Evolutionary conservation across 2,888 invertebrate species (phyloP).

Genomic region (Lydus trimaculatus): DNA sequence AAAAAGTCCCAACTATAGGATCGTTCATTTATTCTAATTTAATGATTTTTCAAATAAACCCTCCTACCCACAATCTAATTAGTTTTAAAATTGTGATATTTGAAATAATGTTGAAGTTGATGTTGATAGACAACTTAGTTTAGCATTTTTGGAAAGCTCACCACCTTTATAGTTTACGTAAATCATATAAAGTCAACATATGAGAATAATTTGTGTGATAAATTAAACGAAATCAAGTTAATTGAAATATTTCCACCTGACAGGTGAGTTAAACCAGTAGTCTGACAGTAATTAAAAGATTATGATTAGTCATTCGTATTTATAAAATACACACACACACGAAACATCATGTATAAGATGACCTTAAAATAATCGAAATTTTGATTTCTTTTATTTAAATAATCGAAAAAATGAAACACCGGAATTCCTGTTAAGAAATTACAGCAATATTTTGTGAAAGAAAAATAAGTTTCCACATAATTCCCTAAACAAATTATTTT

Average conservation of each 20-base stretch:
- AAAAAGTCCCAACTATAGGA: neutral
- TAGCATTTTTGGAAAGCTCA: neutral
- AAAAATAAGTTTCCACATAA: slow-evolving; percentile 5
- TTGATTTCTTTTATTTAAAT: neutral
- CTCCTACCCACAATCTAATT: slow-evolving; percentile 14
- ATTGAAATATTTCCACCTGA: slow-evolving; percentile 10
- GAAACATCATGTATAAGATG: neutral
- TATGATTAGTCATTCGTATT: slow-evolving; percentile 7
- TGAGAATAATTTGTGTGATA: neutral
- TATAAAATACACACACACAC: neutral
- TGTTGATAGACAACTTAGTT: neutral
- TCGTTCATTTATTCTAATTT: slow-evolving; percentile 5
- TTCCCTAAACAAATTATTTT: neutral
- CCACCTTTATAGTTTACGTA: neutral
- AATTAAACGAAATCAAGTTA: neutral
- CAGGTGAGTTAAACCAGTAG: slow-evolving; percentile 11
- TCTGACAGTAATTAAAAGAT: slow-evolving; percentile 7
- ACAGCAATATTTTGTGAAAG: neutral
- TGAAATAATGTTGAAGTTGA: too few species aligned
- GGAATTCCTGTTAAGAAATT: slow-evolving; percentile 1
- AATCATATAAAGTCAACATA: neutral
- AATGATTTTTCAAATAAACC: slow-evolving; percentile 15
- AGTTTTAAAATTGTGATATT: slow-evolving; percentile 8
- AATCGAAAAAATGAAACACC: neutral
- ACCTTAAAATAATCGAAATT: neutral